phyloP scores from a whole-genome alignment of 30 jellyfish, hydroid and myxozoan genomes.

The Haliclystus octoradiatus region DNA sequence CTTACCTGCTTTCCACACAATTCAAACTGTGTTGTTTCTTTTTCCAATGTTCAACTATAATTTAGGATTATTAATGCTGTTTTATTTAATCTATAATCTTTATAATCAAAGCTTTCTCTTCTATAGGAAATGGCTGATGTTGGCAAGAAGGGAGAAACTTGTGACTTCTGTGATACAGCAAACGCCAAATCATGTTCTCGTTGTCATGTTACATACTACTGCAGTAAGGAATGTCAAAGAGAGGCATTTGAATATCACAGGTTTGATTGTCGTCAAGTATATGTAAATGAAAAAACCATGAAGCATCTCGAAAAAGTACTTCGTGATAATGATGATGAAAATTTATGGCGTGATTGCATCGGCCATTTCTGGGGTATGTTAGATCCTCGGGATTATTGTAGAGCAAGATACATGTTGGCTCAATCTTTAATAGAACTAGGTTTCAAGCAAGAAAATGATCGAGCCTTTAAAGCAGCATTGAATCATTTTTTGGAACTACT shows the following conservation, averaged over 20 bases:
- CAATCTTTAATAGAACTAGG: background rate
- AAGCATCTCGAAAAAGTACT: background rate
- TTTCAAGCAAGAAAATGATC: background rate
- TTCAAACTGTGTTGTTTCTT: too few species aligned
- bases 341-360: background rate
- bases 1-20: too few species aligned
- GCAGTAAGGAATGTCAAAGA: constrained; percentile 18
- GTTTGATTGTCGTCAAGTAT: background rate
- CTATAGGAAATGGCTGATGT: too few species aligned
- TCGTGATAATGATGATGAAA: background rate
- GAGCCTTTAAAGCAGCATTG: constrained; percentile 5
- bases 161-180: too few species aligned
- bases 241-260: background rate
- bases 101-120: too few species aligned
- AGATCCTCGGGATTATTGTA: constrained; percentile 19
- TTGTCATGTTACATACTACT: background rate
- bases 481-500: background rate
- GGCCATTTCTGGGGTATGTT: constrained; percentile 21
- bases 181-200: constrained; percentile 2
- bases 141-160: too few species aligned
- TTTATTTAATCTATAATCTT: too few species aligned
- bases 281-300: background rate
- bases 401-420: background rate
- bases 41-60: too few species aligned
- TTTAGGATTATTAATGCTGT: too few species aligned